Percentiles rank a stretch among this genome's conserved stretches.
Evolutionary conservation across 2,888 invertebrate species (phyloP).

Genomic region (Chrysina gloriosa): DNA sequence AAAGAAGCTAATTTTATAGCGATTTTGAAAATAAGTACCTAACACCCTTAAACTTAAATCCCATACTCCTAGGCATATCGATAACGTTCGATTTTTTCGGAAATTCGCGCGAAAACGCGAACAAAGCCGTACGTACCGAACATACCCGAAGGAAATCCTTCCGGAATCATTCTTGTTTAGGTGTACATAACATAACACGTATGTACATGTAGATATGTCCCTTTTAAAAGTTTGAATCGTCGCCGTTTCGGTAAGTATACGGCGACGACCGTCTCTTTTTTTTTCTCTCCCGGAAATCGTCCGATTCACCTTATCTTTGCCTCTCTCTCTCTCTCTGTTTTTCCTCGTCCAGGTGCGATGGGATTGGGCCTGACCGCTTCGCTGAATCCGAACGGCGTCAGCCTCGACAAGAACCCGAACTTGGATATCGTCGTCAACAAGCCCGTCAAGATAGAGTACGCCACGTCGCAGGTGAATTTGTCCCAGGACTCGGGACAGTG

Average conservation of each 20-base stretch:
- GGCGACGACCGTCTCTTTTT: neutral
- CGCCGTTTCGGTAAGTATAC: slow-evolving; percentile 21
- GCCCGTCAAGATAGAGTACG: slow-evolving; percentile 68
- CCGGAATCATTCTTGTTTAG: too few relatives aligned
- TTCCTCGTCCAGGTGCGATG: slow-evolving; percentile 48
- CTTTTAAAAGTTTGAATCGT: neutral
- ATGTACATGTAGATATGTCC: neutral
- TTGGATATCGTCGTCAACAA: slow-evolving; percentile 64
- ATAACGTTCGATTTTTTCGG: too few relatives aligned
- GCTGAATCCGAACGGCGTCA: slow-evolving; percentile 74
- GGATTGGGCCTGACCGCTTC: slow-evolving; percentile 72
- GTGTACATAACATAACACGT: too few relatives aligned
- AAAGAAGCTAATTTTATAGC: too few relatives aligned
- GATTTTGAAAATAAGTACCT: too few relatives aligned
- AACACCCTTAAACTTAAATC: too few relatives aligned
- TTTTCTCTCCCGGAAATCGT: neutral
- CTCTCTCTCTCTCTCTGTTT: too few relatives aligned
- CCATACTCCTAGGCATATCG: too few relatives aligned
- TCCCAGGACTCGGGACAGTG: slow-evolving; percentile 60
- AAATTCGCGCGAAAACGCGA: too few relatives aligned
- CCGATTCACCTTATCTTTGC: too few relatives aligned
- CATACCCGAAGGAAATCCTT: too few relatives aligned
- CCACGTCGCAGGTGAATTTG: slow-evolving; percentile 60
- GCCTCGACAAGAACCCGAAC: slow-evolving; percentile 73
- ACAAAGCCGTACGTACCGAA: too few relatives aligned